Base-by-base conservation (phyloP, 2,113 vertebrate species). In the Sphyrna mokarran region DNA sequence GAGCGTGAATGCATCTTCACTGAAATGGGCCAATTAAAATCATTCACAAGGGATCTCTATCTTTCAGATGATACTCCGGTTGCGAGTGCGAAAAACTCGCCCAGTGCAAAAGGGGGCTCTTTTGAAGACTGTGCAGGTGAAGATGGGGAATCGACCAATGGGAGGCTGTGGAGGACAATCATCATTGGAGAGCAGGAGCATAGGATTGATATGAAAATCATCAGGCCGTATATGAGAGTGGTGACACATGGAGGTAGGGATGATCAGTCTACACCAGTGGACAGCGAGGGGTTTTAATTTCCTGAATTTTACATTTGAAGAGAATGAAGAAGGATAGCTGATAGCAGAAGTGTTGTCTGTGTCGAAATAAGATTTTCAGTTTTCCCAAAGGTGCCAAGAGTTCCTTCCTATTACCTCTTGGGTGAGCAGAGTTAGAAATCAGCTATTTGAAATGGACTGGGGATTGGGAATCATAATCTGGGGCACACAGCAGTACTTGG, bases 171-270 rank as follows among this genome's bases (percentile, higher is more conserved):
- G 99, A 98, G 99, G 76, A 99, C 99, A 0, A 99, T 99, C 95
- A 98, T 99, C 96, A 99, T 99, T 0, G 99, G 99, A 0, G 99
- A 99, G 69, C 99, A 99, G 96, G 99, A 99, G 94, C 99, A 99
- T 96, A 98, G 99, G 1, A 99, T 99, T 0, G 99, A 99, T 97
- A 98, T 99, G 96, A 99, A 99, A 97, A 98, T 99, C 98, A 99
- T 99, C 97, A 97, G 98, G 95, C 99, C 99, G 0, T 99, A 99
- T 97, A 98, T 99, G 96, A 98, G 98, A 0, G 99, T 99, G 96
- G 98, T 99, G 96, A 99, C 99, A 0, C 99, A 99, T 0, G 99
- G 99, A 98, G 99, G 99, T 99, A 96, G 97, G 98, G 0, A 0
- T 61, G 26, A 26, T 63, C 61, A 66, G n/a, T 61, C 58, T 54